These are phyloP conservation scores for Morone saxatilis DNA, from an alignment of 2,113 vertebrate genomes.

Conservation along the genomic window DNA sequence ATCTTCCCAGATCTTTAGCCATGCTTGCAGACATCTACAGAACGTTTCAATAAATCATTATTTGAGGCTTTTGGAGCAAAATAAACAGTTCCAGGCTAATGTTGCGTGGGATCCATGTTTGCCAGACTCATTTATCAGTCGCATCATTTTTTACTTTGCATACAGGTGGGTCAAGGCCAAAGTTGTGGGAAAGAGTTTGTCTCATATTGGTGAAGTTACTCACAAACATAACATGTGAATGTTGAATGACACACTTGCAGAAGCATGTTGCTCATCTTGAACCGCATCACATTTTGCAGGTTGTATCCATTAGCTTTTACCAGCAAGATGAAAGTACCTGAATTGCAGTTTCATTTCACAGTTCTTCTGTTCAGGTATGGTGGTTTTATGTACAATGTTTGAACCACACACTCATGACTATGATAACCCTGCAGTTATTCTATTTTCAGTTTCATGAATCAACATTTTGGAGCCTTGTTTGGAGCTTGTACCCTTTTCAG, in stretches of 20 bases:
- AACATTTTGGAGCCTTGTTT: background rate
- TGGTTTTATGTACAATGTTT: background rate
- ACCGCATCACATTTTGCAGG: background rate
- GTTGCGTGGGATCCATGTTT: slow-evolving; percentile 60
- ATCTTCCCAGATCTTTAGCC: slow-evolving; percentile 20
- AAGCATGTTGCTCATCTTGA: background rate
- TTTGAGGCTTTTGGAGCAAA: slow-evolving; percentile 60
- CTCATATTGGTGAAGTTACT: slow-evolving; percentile 6
- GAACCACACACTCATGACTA: background rate
- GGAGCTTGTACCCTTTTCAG: background rate
- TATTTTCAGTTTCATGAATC: background rate
- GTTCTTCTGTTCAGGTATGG: too few relatives aligned
- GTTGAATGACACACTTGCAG: background rate
- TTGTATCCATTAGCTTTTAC: background rate
- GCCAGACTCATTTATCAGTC: slow-evolving; percentile 64
- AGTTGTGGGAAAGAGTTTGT: slow-evolving; percentile 4
- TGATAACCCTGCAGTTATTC: background rate
- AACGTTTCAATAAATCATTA: slow-evolving; percentile 62
- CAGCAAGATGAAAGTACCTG: background rate
- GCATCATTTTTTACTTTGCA: background rate
- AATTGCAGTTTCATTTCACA: background rate
- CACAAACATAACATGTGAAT: background rate
- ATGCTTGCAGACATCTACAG: slow-evolving; percentile 19
- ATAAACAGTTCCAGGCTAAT: slow-evolving; percentile 67
- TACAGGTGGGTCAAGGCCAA: slow-evolving; percentile 10